Base-by-base conservation (phyloP, 2,113 vertebrate species). In the Solea solea region DNA sequence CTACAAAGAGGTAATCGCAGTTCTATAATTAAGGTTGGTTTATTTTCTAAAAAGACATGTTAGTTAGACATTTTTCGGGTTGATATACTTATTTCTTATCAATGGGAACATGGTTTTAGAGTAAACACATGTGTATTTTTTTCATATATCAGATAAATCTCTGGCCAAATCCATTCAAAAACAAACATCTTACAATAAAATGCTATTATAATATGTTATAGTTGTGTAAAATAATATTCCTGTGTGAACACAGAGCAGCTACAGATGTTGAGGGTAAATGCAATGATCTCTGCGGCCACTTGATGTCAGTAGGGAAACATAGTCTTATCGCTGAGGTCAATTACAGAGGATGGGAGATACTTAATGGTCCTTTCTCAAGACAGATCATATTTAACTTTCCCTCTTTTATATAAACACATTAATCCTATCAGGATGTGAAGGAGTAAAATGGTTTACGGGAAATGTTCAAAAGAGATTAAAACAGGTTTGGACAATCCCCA, bases 261-360 rank as follows among this genome's bases (percentile, higher is more conserved):
- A 41, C 10, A 50, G 12, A 8, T 4, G 28, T 40, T 25, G 53
- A 8, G 54, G 46, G 61, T 55, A 21, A 15, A 1, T 90, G 88
- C 77, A 89, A 76, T 86, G 77, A 48, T 6, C 53, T 42, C 16
- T 54, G 46, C 34, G 70, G 25, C 91, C 91, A 86, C 89, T 71
- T 56, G 89, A 71, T 91, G 91, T 89, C 88, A 87, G 84, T 76
- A 88, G 64, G 70, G 54, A 87, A 74, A 72, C 89, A 81, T 42
- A 63, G 10, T 71, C 63, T 27, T 61, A 50, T 80, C 46, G 48
- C 41, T 61, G 34, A 58, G 68, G 15, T 76, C 56, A 46, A 25
- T 56, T 53, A 44, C 62, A 44, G 10, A 45, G 27, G 61, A 73
- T 49, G 72, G 67, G 12, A 34, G 51, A 76, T 40, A 68, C 74